A percentile compares a stretch with the other conserved stretches of the same genome.
Evolutionary conservation across 2,113 vertebrate genomes (phyloP).

Genomic region (Corythoichthys haematopterus): DNA sequence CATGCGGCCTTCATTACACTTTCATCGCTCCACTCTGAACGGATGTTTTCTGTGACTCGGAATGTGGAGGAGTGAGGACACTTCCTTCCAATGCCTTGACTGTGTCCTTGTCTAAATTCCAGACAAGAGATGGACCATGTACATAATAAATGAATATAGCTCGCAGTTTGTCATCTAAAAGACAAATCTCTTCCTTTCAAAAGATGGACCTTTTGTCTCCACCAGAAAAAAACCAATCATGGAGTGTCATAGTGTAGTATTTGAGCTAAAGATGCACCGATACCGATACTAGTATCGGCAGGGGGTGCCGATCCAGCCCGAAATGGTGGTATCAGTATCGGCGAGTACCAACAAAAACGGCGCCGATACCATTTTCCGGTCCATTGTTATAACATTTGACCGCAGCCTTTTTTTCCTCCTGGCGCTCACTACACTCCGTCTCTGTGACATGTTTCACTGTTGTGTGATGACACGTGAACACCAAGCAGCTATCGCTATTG

Average conservation of each 20-base stretch:
- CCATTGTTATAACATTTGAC: no score
- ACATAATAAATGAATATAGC: background rate
- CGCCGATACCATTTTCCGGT: no score
- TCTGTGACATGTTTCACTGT: no score
- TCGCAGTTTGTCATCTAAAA: background rate
- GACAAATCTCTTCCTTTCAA: background rate
- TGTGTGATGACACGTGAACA: no score
- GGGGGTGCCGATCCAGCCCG: no score
- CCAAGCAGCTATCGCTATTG: no score
- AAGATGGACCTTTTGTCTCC: background rate
- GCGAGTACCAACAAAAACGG: no score
- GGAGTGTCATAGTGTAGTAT: background rate
- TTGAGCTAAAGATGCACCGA: no score
- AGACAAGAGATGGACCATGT: background rate
- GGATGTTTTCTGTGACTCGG: constrained; percentile 20
- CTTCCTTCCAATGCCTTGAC: background rate
- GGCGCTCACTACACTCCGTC: no score
- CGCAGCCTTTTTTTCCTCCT: no score
- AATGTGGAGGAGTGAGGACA: constrained; percentile 17
- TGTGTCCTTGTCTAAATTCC: background rate
- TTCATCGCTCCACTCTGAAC: constrained; percentile 1
- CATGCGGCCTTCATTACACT: background rate
- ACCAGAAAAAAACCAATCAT: background rate
- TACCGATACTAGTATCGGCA: no score
- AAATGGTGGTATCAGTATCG: no score